Base-by-base conservation (phyloP, 2,797 vertebrate genomes). In the Kryptopterus vitreolus region DNA sequence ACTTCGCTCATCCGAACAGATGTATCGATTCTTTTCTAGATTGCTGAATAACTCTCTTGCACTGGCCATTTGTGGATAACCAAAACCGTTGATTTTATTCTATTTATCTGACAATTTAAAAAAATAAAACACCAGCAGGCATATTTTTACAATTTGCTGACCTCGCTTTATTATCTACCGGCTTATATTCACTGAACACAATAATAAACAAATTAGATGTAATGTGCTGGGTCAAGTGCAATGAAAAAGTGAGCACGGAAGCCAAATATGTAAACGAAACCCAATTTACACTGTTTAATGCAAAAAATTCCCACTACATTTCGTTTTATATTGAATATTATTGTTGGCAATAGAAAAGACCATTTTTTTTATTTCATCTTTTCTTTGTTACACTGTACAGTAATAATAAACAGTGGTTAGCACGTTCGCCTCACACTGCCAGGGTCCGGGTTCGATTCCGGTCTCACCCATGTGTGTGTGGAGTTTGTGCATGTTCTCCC, bases 41-140 rank as follows among this genome's bases (percentile, higher is more conserved):
- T 55, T 24, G 46, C 35, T 59, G n/a, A 46, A 46, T 74, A 59
- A 59, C n/a, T 46, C n/a, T 74, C 15, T 71, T 74, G 24, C 55
- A 43, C n/a, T 29, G 16, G n/a, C 16, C 8, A 18, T 59, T 59
- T 59, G 72, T 74, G n/a, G 15, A 58, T 59, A n/a, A 12, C 59
- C 13, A 12, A 46, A 68, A 48, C 8, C 38, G 26, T 16, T 16
- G 22, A 46, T 1, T 46, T 68, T 15, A 43, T 46, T 68, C 24
- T 7, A 46, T 46, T 16, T 8, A 48, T 48, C 46, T 48, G 20
- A 43, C 20, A 43, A n/a, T 3, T 48, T 2, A 66, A 68, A 46
- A 26, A 16, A 48, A 18, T 35, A 4, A 33, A 7, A 38, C 22
- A 1, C 20, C 20, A 35, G 6, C 6, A 18, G 15, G 29, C 59